Conservation (phyloP, 2,888 invertebrate species). For the Drosophila infuscata region DNA sequence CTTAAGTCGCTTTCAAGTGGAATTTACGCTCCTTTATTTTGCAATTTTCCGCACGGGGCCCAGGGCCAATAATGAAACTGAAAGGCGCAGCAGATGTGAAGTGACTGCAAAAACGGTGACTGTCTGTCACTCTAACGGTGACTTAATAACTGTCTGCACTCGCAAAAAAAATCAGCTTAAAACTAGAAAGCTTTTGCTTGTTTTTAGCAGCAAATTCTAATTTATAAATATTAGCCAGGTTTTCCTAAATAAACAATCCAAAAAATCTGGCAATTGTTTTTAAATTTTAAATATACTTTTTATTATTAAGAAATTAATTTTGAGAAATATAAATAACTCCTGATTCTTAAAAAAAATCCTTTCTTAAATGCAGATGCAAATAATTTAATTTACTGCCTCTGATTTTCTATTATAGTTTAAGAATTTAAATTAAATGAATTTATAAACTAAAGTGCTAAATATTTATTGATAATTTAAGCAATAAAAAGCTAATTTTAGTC, state of each 20-base stretch:
- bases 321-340: neutral
- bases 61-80: constrained; percentile 48
- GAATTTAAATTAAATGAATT: neutral
- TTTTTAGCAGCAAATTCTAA: neutral
- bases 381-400: neutral
- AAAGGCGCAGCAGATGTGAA: constrained; percentile 48
- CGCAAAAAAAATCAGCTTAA: neutral
- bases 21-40: constrained; percentile 72
- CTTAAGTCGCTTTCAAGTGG: constrained; percentile 68
- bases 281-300: neutral
- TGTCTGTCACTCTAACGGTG: constrained; percentile 39
- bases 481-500: too few species aligned
- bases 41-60: constrained; percentile 55
- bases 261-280: too few species aligned
- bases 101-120: constrained; percentile 53
- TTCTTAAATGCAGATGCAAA: neutral
- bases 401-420: too few species aligned
- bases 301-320: neutral
- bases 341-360: neutral
- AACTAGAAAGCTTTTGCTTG: neutral
- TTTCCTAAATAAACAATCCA: neutral
- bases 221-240: neutral
- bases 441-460: neutral
- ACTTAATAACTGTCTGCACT: constrained; percentile 4
- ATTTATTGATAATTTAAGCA: neutral